phyloP scores from a whole-genome alignment of 2,113 vertebrate species.

The Mystacornis crossleyi region DNA sequence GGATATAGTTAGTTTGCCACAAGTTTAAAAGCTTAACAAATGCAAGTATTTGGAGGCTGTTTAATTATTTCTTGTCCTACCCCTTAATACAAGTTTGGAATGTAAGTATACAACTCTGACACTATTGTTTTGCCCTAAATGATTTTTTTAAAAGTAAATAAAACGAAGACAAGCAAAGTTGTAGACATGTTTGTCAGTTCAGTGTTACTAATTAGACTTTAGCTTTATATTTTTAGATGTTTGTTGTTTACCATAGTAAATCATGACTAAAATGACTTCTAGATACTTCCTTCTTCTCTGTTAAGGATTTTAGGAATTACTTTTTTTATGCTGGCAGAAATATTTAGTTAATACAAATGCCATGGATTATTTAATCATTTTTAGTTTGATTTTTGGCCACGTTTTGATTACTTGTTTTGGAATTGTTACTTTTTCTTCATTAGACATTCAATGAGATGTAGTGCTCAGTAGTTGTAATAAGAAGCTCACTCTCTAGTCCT shows the following conservation, averaged over 20 bases:
- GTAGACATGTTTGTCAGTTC: background rate
- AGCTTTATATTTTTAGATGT: background rate
- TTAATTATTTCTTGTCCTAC: constrained; percentile 1
- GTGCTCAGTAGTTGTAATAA: background rate
- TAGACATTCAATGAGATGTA: background rate
- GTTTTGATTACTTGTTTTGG: background rate
- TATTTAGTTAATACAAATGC: background rate
- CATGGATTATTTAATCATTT: background rate
- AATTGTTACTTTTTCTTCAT: background rate
- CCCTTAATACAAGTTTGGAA: background rate
- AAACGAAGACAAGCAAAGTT: background rate
- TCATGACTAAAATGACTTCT: background rate
- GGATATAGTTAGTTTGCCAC: background rate
- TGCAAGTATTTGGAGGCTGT: background rate
- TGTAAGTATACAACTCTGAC: background rate
- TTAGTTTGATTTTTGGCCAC: background rate
- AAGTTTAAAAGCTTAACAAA: constrained; percentile 18
- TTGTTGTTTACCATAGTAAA: background rate
- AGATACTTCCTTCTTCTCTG: background rate
- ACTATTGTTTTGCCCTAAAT: background rate
- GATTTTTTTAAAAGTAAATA: background rate
- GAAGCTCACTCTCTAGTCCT: background rate
- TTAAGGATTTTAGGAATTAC: background rate
- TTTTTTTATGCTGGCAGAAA: background rate
- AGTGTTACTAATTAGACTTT: background rate